Conservation (phyloP, 2,888 invertebrate species). For the Apamea crenata region DNA sequence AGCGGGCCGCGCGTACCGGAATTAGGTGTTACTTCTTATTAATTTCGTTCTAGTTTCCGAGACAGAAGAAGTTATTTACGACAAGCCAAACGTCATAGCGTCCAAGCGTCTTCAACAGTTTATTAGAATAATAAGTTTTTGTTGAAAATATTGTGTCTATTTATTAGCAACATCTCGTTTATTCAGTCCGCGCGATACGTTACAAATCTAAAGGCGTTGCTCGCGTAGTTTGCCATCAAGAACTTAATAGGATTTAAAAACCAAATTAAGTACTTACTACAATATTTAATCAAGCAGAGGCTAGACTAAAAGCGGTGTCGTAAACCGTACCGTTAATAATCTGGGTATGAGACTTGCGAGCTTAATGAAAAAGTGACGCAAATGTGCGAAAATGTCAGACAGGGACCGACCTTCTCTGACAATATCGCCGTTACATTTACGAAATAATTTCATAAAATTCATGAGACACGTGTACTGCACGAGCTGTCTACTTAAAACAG, state of each 20-base stretch:
- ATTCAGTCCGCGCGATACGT: background rate
- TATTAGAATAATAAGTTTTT: background rate
- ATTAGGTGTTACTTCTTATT: background rate
- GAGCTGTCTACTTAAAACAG: constrained; percentile 26
- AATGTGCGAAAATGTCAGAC: constrained; percentile 31
- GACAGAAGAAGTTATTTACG: background rate
- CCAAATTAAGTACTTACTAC: background rate
- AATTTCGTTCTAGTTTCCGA: background rate
- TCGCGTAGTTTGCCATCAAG: background rate
- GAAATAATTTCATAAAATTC: constrained; percentile 45
- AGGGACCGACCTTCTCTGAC: background rate
- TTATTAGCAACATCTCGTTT: constrained; percentile 14
- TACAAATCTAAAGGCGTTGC: background rate
- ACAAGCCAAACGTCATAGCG: background rate
- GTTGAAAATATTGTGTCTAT: constrained; percentile 14
- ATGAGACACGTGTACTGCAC: constrained; percentile 36
- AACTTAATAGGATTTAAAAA: background rate
- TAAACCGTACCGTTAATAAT: constrained; percentile 17
- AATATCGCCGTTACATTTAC: background rate
- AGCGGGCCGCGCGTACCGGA: background rate
- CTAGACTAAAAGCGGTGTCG: background rate
- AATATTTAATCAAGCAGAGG: constrained; percentile 3
- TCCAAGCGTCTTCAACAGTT: background rate
- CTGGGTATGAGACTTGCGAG: background rate
- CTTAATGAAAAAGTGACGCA: constrained; percentile 18